These are phyloP conservation scores for Lathamus discolor DNA, from an alignment of 2,113 vertebrate species.

Conservation along the genomic window DNA sequence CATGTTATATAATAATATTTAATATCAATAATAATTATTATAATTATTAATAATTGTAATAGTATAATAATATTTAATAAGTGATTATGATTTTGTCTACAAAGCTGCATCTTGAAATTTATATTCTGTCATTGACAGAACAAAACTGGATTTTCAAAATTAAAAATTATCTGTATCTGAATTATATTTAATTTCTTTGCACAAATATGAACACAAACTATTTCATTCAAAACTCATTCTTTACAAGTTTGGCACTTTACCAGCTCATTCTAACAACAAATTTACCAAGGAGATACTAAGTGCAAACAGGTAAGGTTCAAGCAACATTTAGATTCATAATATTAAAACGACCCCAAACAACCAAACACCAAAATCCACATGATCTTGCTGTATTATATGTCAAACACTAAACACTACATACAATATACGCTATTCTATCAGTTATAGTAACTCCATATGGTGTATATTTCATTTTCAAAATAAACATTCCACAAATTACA, in stretches of 20 bases:
- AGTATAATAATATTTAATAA: neutral
- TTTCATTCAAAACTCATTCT: neutral
- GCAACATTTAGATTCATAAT: neutral
- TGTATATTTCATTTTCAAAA: neutral
- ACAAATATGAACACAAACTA: neutral
- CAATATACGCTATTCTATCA: neutral
- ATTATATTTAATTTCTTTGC: neutral
- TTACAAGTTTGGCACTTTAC: neutral
- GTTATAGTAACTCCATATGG: neutral
- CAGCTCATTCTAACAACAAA: neutral
- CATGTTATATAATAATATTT: neutral
- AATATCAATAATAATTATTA: neutral
- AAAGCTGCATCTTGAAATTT: neutral
- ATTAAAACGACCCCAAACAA: neutral
- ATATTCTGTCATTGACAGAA: neutral
- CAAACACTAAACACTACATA: neutral
- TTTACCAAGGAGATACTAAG: neutral
- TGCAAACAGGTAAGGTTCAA: neutral
- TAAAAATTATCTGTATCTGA: neutral
- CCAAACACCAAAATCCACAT: neutral
- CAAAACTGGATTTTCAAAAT: neutral
- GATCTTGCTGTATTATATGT: neutral
- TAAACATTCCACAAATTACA: neutral
- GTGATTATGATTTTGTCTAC: neutral
- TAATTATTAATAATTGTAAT: neutral